These are phyloP conservation scores for Rhinogobius similis DNA, from an alignment of 2,113 vertebrate genomes.

Conservation along the genomic window DNA sequence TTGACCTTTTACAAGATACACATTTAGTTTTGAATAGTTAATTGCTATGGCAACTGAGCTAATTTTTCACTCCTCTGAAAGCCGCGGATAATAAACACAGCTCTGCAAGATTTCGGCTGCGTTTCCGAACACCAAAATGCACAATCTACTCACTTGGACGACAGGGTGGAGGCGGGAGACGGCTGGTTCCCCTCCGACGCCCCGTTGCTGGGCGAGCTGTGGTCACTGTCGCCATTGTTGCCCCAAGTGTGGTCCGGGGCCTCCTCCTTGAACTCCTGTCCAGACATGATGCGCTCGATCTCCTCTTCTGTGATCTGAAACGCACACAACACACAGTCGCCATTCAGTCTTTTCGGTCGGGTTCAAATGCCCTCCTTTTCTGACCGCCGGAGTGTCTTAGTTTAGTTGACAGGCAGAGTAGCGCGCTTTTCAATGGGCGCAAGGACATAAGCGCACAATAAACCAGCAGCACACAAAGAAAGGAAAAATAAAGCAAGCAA, in stretches of 20 bases:
- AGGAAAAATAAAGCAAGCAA: constrained; percentile 24
- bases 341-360: too few relatives aligned
- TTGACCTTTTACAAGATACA: too few relatives aligned
- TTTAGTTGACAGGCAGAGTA: constrained; percentile 38
- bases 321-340: not conserved
- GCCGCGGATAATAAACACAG: too few relatives aligned
- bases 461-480: constrained; percentile 1
- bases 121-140: not conserved
- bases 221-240: constrained; percentile 97
- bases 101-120: too few relatives aligned
- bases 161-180: constrained; percentile 93
- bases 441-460: constrained; percentile 51
- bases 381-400: constrained; percentile 15
- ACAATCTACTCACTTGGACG: constrained; percentile 87
- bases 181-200: constrained; percentile 98
- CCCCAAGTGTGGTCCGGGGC: constrained; percentile 89
- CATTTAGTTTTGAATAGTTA: too few relatives aligned
- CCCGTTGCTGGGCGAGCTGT: constrained; percentile 95
- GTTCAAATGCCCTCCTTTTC: constrained; percentile 13
- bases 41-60: too few relatives aligned
- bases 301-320: constrained; percentile 95
- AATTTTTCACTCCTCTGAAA: too few relatives aligned
- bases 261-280: constrained; percentile 98
- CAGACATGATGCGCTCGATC: constrained; percentile 98
- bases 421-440: constrained; percentile 53